These are phyloP conservation scores for Sinosuthora webbiana DNA, from an alignment of 2,113 vertebrate species.

Conservation along the genomic window DNA sequence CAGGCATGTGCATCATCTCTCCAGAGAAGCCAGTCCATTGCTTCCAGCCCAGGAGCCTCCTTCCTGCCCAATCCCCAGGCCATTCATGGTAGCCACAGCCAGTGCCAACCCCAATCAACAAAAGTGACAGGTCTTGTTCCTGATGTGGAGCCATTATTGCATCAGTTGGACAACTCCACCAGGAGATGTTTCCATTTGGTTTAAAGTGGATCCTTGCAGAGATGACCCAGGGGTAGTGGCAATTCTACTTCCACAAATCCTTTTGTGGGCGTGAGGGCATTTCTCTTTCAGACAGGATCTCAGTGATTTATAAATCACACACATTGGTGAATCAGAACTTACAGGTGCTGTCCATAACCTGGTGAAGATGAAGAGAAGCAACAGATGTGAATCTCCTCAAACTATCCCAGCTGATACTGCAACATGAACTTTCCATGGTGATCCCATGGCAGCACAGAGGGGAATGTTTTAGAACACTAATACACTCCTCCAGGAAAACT, in stretches of 20 bases:
- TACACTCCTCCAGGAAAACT: background rate
- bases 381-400: background rate
- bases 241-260: background rate
- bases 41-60: background rate
- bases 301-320: background rate
- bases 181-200: background rate
- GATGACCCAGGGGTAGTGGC: background rate
- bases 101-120: background rate
- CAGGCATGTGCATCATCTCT: rapidly evolving
- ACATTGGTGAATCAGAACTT: background rate
- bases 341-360: background rate
- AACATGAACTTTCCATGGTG: background rate
- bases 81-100: background rate
- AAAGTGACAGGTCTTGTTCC: background rate
- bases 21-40: background rate
- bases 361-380: background rate
- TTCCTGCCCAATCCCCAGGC: background rate
- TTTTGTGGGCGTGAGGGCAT: background rate
- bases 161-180: background rate
- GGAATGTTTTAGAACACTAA: background rate
- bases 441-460: background rate
- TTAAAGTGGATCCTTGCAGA: background rate
- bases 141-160: background rate
- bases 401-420: background rate
- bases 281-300: background rate